Evolutionary conservation across 2,113 vertebrate genomes (phyloP).

Genomic region (Rattus norvegicus): DNA sequence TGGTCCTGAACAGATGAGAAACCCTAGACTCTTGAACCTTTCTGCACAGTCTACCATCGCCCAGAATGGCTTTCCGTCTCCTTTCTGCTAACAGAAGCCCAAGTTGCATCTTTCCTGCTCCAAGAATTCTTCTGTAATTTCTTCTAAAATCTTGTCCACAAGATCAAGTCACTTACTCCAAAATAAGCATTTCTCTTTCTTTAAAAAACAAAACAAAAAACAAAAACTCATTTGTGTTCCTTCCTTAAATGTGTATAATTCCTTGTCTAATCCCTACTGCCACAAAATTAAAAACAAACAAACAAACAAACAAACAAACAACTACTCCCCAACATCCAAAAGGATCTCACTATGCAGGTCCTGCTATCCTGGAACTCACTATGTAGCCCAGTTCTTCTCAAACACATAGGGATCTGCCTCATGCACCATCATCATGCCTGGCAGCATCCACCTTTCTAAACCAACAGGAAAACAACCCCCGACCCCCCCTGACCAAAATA

Average conservation of each 20-base stretch:
- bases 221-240: background rate
- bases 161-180: background rate
- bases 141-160: background rate
- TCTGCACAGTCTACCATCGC: background rate
- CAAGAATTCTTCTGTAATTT: background rate
- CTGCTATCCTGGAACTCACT: background rate
- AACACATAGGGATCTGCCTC: background rate
- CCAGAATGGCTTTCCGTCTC: background rate
- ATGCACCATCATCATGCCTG: background rate
- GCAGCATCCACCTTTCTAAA: background rate
- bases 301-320: no score
- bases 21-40: background rate
- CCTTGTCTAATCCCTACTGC: background rate
- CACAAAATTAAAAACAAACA: background rate
- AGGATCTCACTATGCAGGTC: background rate
- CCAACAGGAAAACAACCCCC: background rate
- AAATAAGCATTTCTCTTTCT: background rate
- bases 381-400: background rate
- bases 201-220: background rate
- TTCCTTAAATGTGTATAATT: background rate
- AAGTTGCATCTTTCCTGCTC: background rate
- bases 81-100: background rate
- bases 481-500: background rate
- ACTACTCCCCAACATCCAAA: background rate
- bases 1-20: background rate